Base-by-base conservation (phyloP, 2,888 invertebrate genomes). In the Deilephila porcellus region DNA sequence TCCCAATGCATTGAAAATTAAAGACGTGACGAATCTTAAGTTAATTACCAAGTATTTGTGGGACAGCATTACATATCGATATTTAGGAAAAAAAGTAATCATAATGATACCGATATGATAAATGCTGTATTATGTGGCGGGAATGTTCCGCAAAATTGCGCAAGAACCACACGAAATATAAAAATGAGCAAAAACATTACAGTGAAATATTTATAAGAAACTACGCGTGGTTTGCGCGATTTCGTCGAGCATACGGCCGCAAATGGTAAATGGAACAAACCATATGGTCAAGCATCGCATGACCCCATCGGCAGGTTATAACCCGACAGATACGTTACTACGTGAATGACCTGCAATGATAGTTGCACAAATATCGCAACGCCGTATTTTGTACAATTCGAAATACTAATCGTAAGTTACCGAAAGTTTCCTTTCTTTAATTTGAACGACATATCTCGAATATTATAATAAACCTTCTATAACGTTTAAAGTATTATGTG, bases 291-390 rank as follows among this genome's bases (percentile, higher is more conserved):
- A 90, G 90, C 89, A 86, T 89, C 88, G 89, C 86, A 88, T 88
- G 90, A 91, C 91, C 91, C 86, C 89, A 81, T 83, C 88, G 85
- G 88, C 83, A 84, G 81, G 85, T 82, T 75, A 81, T 83, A 86
- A 88, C 85, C 87, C 90, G 86, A 89, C 85, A 81, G 73, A 73
- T 70, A 56, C 62, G 60, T 83, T 88, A 88, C 86, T 87, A 89
- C 83, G 88, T 83, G 86, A 85, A 87, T 88, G 88, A 93, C 93
- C 93, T 93, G 93, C 81, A 93, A 93, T 90, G 89, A 92, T 88
- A 92, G 90, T 87, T 88, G 91, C 90, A 90, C 85, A 89, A 88
- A 88, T 83, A 82, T 83, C 85, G 85, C 84, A 83, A 80, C 82
- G 81, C 78, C 83, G 80, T 62, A 79, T 73, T 64, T 63, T 67